Conservation (phyloP, 2,113 vertebrate species). For the Peromyscus leucopus region DNA sequence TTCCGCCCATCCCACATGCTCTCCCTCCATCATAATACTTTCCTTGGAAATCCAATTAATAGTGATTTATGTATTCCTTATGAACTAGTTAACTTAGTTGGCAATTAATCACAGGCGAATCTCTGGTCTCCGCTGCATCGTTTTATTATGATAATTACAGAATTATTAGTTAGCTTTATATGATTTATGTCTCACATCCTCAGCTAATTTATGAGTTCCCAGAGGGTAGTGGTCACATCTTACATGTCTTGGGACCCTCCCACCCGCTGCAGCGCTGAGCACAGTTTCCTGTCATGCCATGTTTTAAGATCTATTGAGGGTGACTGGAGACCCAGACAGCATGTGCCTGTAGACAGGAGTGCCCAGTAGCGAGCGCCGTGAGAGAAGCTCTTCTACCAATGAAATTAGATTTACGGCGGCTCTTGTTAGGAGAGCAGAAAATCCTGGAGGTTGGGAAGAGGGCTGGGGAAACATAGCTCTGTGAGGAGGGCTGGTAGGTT, state of each 20-base stretch:
- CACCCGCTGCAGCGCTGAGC: neutral
- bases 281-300: neutral
- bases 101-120: conserved; percentile 14
- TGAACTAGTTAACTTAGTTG: conserved; percentile 13
- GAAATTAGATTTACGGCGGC: neutral
- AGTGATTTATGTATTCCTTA: conserved; percentile 56
- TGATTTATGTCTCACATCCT: conserved; percentile 43
- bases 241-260: neutral
- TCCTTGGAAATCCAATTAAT: neutral
- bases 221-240: neutral
- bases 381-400: neutral
- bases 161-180: conserved; percentile 46
- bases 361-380: neutral
- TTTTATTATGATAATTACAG: conserved; percentile 68
- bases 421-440: neutral
- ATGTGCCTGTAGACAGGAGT: neutral
- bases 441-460: neutral
- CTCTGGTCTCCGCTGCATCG: conserved; percentile 32
- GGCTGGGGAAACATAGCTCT: neutral
- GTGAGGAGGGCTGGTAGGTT: neutral
- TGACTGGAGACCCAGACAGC: neutral
- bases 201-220: conserved; percentile 51
- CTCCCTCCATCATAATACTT: neutral
- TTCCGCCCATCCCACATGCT: neutral
- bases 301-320: neutral